phyloP scores from a whole-genome alignment of 2,113 vertebrate genomes.

The Clarias batrachus region DNA sequence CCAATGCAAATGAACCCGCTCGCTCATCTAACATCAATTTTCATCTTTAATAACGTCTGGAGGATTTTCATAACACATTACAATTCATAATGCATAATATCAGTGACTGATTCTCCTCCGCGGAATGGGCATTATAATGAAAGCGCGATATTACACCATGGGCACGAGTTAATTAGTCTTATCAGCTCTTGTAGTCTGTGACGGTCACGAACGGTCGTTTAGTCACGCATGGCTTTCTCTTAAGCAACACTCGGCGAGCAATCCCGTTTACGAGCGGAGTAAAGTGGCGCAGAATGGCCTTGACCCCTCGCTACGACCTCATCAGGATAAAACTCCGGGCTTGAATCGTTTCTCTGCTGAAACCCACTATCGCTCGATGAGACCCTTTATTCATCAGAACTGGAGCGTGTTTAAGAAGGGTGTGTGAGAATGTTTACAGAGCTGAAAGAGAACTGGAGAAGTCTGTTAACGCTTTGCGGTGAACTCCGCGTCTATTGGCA shows the following conservation, averaged over 20 bases:
- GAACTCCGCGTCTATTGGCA: background rate
- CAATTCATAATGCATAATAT: conserved; percentile 21
- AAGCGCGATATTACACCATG: background rate
- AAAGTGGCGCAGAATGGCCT: background rate
- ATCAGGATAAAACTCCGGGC: conserved; percentile 3
- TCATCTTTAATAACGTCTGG: background rate
- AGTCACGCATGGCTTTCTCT: background rate
- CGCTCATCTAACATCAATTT: background rate
- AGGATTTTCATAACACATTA: background rate
- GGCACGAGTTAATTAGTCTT: conserved; percentile 5
- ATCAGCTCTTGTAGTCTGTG: background rate
- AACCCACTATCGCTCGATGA: background rate
- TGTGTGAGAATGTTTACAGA: background rate
- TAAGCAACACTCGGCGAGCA: background rate
- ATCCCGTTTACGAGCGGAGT: background rate
- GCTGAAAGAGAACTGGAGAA: background rate
- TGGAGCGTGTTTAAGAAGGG: background rate
- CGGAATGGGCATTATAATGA: conserved; percentile 14
- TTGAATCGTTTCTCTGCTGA: background rate
- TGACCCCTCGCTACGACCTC: background rate
- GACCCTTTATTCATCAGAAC: background rate
- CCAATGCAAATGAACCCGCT: background rate
- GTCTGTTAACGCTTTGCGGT: background rate
- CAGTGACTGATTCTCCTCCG: background rate
- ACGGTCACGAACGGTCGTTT: conserved; percentile 5